Base-by-base conservation (phyloP, 2,797 vertebrate genomes). In the Molossus molossus region DNA sequence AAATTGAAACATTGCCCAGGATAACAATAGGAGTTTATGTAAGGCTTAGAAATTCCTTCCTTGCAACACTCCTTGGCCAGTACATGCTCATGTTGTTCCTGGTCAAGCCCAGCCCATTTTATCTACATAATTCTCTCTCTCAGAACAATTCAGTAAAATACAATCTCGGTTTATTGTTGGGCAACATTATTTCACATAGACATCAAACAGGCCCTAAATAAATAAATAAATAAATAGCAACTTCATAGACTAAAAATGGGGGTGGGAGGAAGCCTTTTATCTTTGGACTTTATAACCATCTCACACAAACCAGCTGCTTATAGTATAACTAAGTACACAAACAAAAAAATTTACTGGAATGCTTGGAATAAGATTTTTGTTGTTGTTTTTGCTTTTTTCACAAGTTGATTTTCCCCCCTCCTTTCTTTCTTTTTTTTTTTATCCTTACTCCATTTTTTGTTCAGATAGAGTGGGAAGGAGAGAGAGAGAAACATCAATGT, bases 21-120 rank as follows among this genome's bases (percentile, higher is more conserved):
- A 97, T 94, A 96, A 55, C 82, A 64, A n/a, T 88, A 25, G 83
- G 94, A 95, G 94, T 96, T 98, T 90, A 94, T 48, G 0, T 90
- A 92, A 97, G 77, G 20, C 92, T 91, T 40, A 95, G 84, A 93
- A 97, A 96, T 96, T 97, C 97, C 89, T 90, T 69, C 37, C 83
- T 98, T 98, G 95, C 95, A 48, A 97, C 84, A 95, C 95, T 95
- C 21, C 45, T 37, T 79, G 64, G 91, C 29, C 53, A 62, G 60
- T 37, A 53, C 72, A 23, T 0, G 0, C 70, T 48, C 96, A 62
- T 53, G 50, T 17, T n/a, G 77, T 92, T 84, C 81, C 77, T 81
- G 95, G 86, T 62, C 82, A 96, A 96, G 90, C 85, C 64, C 80
- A 73, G 80, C 27, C 81, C 29, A 14, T 7, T 0, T 20, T 53